Evolutionary conservation across 2,797 vertebrate species (phyloP).

Genomic region (Lophotriccus pileatus): DNA sequence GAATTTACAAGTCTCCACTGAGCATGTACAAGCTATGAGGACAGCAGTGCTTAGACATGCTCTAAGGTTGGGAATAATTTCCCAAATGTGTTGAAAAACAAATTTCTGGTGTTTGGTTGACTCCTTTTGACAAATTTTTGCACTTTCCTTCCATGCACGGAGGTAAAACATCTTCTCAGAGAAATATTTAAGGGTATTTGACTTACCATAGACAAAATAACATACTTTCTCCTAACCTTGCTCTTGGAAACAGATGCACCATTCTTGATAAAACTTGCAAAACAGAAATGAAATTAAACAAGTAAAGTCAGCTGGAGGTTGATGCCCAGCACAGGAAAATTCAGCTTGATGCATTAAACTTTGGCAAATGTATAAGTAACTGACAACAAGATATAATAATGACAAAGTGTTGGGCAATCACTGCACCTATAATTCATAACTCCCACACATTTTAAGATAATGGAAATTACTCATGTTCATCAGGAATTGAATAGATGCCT

Average conservation of each 20-base stretch:
- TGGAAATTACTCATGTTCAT: slow-evolving; percentile 65
- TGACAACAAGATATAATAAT: slow-evolving; percentile 57
- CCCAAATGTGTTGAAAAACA: slow-evolving; percentile 13
- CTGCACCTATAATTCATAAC: slow-evolving; percentile 55
- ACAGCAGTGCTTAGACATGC: background rate
- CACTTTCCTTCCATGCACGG: background rate
- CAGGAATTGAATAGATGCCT: slow-evolving; percentile 53
- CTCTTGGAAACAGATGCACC: slow-evolving; percentile 18
- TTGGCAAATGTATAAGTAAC: slow-evolving; percentile 57
- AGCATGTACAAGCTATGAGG: background rate
- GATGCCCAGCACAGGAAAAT: background rate
- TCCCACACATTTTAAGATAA: slow-evolving; percentile 61
- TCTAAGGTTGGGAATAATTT: background rate
- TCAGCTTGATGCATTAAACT: slow-evolving; percentile 38
- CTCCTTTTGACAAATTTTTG: background rate
- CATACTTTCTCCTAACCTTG: slow-evolving; percentile 52
- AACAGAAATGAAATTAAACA: slow-evolving; percentile 29
- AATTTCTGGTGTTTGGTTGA: background rate
- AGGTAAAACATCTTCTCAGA: background rate
- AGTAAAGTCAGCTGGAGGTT: background rate
- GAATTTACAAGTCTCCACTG: slow-evolving; percentile 12
- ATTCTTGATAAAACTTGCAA: slow-evolving; percentile 39
- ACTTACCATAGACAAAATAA: slow-evolving; percentile 47
- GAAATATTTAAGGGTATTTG: background rate
- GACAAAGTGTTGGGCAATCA: slow-evolving; percentile 58